Conservation (phyloP, 2,113 vertebrate genomes). For the Mustela lutreola region DNA sequence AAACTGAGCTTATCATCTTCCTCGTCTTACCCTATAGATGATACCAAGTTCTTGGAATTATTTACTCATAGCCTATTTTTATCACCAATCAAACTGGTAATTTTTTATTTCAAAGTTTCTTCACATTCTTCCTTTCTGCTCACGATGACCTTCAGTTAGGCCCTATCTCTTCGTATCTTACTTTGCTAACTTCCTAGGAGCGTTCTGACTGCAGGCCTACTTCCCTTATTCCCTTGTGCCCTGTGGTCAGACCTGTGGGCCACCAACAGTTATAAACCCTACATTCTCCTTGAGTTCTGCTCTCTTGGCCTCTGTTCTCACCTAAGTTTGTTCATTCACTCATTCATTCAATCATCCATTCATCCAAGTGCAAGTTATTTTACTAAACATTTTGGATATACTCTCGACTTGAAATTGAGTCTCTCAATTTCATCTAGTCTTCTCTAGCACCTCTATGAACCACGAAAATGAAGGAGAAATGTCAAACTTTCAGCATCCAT, state of each 20-base stretch:
- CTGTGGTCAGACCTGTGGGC: not conserved
- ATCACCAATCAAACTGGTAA: not conserved
- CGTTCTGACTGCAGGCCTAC: not conserved
- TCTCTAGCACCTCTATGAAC: not conserved
- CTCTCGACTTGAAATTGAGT: not conserved
- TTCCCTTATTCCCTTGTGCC: not conserved
- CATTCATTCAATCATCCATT: not conserved
- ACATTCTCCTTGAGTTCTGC: not conserved
- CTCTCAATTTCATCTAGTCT: not conserved
- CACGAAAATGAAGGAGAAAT: not conserved
- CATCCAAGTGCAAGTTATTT: not conserved
- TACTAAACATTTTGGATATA: not conserved
- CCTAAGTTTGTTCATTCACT: not conserved
- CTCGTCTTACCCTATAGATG: not conserved
- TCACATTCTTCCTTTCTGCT: not conserved
- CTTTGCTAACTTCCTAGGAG: not conserved
- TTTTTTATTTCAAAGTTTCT: slow-evolving; percentile 6
- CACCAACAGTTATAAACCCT: not conserved
- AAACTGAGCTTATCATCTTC: not conserved
- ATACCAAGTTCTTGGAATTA: not conserved
- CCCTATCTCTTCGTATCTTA: not conserved
- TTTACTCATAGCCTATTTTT: not conserved
- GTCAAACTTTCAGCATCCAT: not conserved
- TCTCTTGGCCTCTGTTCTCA: not conserved
- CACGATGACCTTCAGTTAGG: not conserved